These are phyloP conservation scores for Chaunax sp. DNA, from an alignment of 2,797 vertebrate genomes.

Conservation along the genomic window DNA sequence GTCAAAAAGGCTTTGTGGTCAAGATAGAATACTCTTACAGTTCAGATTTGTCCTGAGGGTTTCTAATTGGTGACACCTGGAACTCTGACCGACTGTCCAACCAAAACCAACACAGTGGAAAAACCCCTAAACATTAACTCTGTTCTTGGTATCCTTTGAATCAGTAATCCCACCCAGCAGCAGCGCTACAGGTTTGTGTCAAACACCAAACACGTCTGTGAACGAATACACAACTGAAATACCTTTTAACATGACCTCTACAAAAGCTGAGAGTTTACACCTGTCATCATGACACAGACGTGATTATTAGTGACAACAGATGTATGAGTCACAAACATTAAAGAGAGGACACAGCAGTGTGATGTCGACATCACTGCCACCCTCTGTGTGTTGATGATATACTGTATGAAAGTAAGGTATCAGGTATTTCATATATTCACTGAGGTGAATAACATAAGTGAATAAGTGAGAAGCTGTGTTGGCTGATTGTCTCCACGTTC, in stretches of 20 bases:
- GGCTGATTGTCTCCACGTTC: not conserved
- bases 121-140: conserved; percentile 2
- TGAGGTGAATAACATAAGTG: no score
- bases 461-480: not conserved
- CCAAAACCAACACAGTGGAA: not conserved
- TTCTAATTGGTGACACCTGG: no score
- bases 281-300: conserved; percentile 33
- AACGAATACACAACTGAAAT: conserved; percentile 9
- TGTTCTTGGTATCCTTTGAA: not conserved
- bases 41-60: no score
- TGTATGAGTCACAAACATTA: conserved; percentile 42
- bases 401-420: conserved; percentile 23
- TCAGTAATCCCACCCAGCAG: not conserved
- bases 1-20: no score
- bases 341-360: no score
- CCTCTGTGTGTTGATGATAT: conserved; percentile 8
- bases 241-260: conserved; percentile 23
- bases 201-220: conserved; percentile 1
- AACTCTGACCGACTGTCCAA: not conserved
- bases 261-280: conserved; percentile 13
- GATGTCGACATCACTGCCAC: conserved; percentile 14
- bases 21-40: no score
- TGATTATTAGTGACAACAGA: conserved; percentile 28
- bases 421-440: not conserved
- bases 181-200: not conserved